A percentile compares a stretch with the other conserved stretches of the same genome.
Evolutionary conservation across 2,797 vertebrate genomes (phyloP).

Genomic region (Tragelaphus oryx): DNA sequence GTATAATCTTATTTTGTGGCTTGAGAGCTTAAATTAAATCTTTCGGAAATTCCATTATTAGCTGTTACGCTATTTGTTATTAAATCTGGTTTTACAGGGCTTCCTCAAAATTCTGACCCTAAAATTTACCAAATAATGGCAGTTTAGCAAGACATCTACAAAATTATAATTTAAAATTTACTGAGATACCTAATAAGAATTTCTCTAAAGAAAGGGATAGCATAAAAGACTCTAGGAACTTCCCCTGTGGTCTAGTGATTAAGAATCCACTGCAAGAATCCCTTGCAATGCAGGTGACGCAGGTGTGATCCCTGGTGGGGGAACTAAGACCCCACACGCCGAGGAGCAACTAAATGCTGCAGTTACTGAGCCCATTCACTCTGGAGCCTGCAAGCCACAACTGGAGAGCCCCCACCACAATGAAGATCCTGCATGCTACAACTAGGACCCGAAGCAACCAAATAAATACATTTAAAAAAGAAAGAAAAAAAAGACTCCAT

Average conservation of each 20-base stretch:
- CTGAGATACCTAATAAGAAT: background rate
- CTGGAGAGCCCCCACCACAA: background rate
- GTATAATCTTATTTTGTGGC: background rate
- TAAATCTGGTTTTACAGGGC: background rate
- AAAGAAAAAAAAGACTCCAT: background rate
- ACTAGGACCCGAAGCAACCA: background rate
- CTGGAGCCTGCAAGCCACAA: background rate
- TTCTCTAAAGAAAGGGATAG: background rate
- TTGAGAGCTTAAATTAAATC: conserved; percentile 25
- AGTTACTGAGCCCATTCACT: background rate
- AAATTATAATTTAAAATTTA: background rate
- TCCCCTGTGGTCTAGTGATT: background rate
- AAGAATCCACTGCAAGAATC: background rate
- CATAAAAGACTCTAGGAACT: background rate
- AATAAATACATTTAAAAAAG: background rate
- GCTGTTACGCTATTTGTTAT: background rate
- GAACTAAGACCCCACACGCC: background rate
- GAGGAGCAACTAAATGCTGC: background rate
- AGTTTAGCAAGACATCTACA: background rate
- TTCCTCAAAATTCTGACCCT: background rate
- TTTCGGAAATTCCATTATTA: conserved; percentile 38
- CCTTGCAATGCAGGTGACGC: background rate
- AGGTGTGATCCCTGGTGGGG: background rate
- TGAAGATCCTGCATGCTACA: background rate
- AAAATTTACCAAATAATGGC: background rate